A percentile compares a stretch with the other conserved stretches of the same genome.
Evolutionary conservation across 1,140 invertebrate species (phyloP).

Genomic region (Saccostrea echinata): DNA sequence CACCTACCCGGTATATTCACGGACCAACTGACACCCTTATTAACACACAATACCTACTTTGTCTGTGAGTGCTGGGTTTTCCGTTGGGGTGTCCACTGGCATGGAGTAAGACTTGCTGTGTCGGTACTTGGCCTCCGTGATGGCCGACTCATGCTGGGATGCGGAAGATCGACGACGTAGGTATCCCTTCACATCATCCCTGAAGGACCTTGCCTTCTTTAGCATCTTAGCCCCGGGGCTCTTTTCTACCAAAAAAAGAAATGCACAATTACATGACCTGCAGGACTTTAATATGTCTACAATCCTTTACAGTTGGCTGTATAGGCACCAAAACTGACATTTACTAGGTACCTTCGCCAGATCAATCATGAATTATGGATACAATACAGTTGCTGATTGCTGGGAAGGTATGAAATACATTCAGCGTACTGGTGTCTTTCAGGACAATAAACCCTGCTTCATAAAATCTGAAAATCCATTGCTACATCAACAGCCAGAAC

Average conservation of each 20-base stretch:
- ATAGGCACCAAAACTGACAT: not conserved
- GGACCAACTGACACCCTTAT: too few species aligned
- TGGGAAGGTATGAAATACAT: conserved; percentile 29
- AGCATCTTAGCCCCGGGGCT: conserved; percentile 71
- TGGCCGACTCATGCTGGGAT: conserved; percentile 60
- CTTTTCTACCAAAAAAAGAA: conserved; percentile 63
- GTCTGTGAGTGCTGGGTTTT: not conserved
- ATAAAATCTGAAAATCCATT: conserved; percentile 34
- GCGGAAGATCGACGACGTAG: conserved; percentile 67
- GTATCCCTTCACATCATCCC: conserved; percentile 68
- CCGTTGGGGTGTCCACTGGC: not conserved
- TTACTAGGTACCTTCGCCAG: not conserved
- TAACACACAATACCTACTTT: conserved; percentile 16
- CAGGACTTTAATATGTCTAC: not conserved
- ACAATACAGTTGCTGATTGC: conserved; percentile 6
- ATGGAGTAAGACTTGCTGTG: conserved; percentile 27
- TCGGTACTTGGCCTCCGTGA: conserved; percentile 43
- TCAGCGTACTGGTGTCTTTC: not conserved
- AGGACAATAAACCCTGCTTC: not conserved
- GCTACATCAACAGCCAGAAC: not conserved
- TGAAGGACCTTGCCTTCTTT: conserved; percentile 72
- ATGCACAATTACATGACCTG: not conserved
- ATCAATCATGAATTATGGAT: conserved; percentile 26
- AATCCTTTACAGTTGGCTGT: not conserved
- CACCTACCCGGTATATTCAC: too few species aligned